A percentile compares a stretch with the other conserved stretches of the same genome.
Conservation (phyloP, 2,888 invertebrate species). For the Papilio elwesi region DNA sequence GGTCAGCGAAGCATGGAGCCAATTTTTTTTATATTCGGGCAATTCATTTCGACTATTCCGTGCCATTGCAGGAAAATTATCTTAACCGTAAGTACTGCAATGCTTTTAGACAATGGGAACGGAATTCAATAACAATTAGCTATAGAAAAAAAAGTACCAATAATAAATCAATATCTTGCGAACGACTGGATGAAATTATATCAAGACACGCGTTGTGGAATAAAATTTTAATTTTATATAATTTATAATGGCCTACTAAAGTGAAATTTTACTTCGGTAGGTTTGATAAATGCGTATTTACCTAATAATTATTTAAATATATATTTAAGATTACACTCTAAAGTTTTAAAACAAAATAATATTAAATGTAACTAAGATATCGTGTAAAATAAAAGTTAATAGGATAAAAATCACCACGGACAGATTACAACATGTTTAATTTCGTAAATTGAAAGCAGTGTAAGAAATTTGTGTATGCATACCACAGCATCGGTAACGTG, state of each 20-base stretch:
- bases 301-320: too few relatives aligned
- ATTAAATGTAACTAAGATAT: not conserved
- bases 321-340: not conserved
- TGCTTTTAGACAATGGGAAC: not conserved
- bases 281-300: too few relatives aligned
- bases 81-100: not conserved
- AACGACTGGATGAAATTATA: not conserved
- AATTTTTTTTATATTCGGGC: conserved; percentile 37
- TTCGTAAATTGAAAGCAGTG: conserved; percentile 4
- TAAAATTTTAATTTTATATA: not conserved
- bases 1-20: conserved; percentile 38
- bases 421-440: not conserved
- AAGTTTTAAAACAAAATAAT: not conserved
- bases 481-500: conserved; percentile 30
- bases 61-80: conserved; percentile 18
- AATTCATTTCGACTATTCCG: conserved; percentile 20
- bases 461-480: conserved; percentile 3
- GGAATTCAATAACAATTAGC: not conserved
- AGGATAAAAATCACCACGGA: conserved; percentile 14
- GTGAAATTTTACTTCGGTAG: not conserved
- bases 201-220: not conserved
- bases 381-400: conserved; percentile 17
- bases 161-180: not conserved
- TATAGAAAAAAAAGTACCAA: not conserved
- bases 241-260: not conserved